Percentiles rank a stretch among this genome's conserved stretches.
These are phyloP conservation scores for Pipistrellus pygmaeus DNA, from an alignment of 2,797 vertebrate genomes.

Conservation along the genomic window DNA sequence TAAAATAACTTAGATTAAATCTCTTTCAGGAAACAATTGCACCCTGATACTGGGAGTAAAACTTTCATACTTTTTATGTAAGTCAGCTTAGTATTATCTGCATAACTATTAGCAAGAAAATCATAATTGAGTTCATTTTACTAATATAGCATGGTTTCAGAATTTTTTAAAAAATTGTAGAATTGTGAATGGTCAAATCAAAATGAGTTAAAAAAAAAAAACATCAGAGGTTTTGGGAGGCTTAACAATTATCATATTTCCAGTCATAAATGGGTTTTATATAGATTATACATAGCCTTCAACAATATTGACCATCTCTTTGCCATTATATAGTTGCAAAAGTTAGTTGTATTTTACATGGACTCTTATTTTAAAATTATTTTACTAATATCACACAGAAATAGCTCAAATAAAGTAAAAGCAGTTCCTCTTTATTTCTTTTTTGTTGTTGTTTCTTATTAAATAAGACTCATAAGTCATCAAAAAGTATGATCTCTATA, in stretches of 20 bases:
- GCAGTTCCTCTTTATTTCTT: conserved; percentile 17
- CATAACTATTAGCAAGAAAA: conserved; percentile 13
- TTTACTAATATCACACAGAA: conserved; percentile 32
- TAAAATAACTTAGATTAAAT: background rate
- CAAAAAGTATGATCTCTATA: conserved; percentile 44
- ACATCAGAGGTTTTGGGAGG: background rate
- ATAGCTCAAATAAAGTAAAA: conserved; percentile 24
- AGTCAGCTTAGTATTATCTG: background rate
- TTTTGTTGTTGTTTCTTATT: conserved; percentile 39
- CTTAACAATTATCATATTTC: background rate
- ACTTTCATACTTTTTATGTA: background rate
- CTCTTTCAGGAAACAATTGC: conserved; percentile 4
- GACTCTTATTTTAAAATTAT: conserved; percentile 22
- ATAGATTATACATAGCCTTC: background rate
- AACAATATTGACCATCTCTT: background rate
- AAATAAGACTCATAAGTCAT: conserved; percentile 48
- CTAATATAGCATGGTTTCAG: background rate
- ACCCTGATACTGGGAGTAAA: background rate
- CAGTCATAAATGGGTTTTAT: background rate
- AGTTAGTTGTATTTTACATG: background rate
- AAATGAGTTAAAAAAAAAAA: background rate
- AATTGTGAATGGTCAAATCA: background rate
- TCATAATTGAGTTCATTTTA: background rate
- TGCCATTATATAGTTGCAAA: background rate
- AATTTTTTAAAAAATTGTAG: background rate